A percentile compares a stretch with the other conserved stretches of the same genome.
Conservation (phyloP, 53 echinoderm and acorn worm genomes). For the Paracentrotus lividus region DNA sequence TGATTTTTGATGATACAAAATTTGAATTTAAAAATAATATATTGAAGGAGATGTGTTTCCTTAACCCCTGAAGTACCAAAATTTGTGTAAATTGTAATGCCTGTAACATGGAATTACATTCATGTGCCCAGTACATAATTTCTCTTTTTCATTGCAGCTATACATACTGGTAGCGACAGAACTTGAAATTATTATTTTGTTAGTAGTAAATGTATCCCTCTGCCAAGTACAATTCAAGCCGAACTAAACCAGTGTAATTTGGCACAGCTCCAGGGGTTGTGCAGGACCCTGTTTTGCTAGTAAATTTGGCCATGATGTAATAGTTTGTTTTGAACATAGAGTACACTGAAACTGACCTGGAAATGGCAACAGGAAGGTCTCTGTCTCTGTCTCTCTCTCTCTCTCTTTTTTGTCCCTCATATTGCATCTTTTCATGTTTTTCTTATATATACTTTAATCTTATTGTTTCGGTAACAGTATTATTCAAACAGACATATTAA, state of each 20-base stretch:
- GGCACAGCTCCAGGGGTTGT: conserved; percentile 3
- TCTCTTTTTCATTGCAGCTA: too few species aligned
- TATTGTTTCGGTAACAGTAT: too few species aligned
- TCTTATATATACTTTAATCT: background rate
- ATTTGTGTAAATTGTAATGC: too few species aligned
- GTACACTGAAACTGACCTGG: conserved; percentile 23
- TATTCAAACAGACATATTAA: too few species aligned
- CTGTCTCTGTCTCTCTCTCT: background rate
- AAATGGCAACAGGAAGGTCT: background rate
- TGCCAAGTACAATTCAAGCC: background rate
- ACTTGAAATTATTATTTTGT: background rate
- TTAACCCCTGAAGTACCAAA: too few species aligned
- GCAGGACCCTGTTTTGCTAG: conserved; percentile 16
- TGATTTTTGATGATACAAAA: too few species aligned
- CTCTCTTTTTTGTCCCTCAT: background rate
- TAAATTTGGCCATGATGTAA: conserved; percentile 27
- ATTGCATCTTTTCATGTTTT: background rate
- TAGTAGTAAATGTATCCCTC: background rate
- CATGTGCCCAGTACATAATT: too few species aligned
- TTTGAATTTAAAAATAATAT: too few species aligned
- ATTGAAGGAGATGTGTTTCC: too few species aligned
- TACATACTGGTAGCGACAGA: background rate
- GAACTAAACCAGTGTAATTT: background rate
- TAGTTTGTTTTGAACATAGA: conserved; percentile 8
- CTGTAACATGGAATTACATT: too few species aligned